phyloP scores from a whole-genome alignment of 1,140 invertebrate genomes.

The Drosophila nasuta region DNA sequence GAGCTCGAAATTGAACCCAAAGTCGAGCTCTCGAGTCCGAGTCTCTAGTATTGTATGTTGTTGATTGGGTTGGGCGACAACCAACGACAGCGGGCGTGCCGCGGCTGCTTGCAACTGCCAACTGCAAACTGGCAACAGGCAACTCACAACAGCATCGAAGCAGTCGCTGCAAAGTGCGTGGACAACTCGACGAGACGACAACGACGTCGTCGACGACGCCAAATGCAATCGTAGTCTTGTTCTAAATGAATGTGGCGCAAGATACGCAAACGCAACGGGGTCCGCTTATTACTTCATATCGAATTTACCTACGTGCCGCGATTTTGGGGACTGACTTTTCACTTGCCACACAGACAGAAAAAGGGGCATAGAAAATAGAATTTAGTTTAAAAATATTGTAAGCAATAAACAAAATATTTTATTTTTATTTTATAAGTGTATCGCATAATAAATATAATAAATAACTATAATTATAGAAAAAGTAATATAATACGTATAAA shows the following conservation, averaged over 20 bases:
- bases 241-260: constrained; percentile 78
- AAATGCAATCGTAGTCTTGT: constrained; percentile 66
- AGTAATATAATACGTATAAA: too few species aligned
- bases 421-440: too few species aligned
- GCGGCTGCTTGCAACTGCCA: constrained; percentile 11
- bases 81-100: constrained; percentile 71
- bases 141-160: neutral
- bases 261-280: constrained; percentile 50
- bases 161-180: constrained; percentile 44
- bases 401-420: too few species aligned
- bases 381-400: too few species aligned
- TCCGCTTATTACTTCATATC: constrained; percentile 74
- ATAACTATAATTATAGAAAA: too few species aligned
- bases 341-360: constrained; percentile 2
- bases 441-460: too few species aligned
- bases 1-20: neutral
- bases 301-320: constrained; percentile 72
- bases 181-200: constrained; percentile 39
- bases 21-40: neutral
- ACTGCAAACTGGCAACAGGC: neutral
- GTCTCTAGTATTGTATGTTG: constrained; percentile 30
- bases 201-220: neutral
- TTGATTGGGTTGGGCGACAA: constrained; percentile 72
- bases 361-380: too few species aligned
- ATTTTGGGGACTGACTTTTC: constrained; percentile 21